Base-by-base conservation (phyloP, 2,888 invertebrate genomes). In the Pristionchus japonicus region DNA sequence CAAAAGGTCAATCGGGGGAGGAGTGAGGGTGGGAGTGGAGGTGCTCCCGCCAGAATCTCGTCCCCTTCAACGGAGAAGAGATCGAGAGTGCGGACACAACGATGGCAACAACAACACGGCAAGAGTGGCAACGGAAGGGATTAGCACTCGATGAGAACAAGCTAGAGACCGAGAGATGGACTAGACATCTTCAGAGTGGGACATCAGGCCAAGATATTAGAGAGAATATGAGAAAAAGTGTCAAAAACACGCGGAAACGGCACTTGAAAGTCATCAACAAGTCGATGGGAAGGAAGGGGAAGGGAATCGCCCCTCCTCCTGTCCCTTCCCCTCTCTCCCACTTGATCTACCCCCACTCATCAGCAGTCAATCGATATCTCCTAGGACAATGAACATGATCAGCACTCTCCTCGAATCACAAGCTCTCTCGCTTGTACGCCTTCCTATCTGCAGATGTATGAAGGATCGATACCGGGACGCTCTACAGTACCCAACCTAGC, bases 41-140 rank as follows among this genome's bases (percentile, higher is more conserved):
- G 37, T 70, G 70, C 70, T 70, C 70, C 37, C 57, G 20, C n/a
- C 57, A 57, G 57, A 57, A 57, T 57, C 57, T n/a, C 52, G 17
- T 17, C 57, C n/a, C 70, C 23, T 23, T 37, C 37, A 64, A n/a
- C n/a, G 64, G 23, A 70, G 70, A 70, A 23, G 37, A 70, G 70
- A 70, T 34, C 37, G 70, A 70, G 70, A 70, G 70, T 37, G 70
- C 70, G 34, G 31, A 67, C 34, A 70, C 43, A 70, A 67, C 64
- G 70, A 70, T 2, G 15, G 34, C 9, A 13, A 23, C 70, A 67
- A 67, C 20, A 70, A 70, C 70, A 70, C 70, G 0, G n/a, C 2
- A 2, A 34, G 20, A 37, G 37, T 1, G 37, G 7, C 3, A 23
- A 6, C n/a, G n/a, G n/a, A 20, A 37, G 34, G 70, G 9, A 17